These are phyloP conservation scores for Aphelenchoides avenae DNA, from an alignment of 1,140 invertebrate genomes.

Conservation along the genomic window DNA sequence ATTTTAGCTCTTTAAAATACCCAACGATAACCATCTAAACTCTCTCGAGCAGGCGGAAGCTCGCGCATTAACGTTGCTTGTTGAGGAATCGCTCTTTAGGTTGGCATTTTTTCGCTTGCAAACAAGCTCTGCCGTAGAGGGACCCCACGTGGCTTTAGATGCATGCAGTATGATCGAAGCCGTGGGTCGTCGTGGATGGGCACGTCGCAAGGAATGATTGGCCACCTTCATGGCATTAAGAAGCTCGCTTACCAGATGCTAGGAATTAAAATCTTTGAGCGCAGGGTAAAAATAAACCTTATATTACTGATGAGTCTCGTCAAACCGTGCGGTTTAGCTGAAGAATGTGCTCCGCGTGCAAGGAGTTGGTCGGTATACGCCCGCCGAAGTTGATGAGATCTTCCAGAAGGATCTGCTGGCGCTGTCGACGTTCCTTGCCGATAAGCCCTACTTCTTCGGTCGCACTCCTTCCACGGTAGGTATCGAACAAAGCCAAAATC, in stretches of 20 bases:
- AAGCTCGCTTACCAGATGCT: constrained; percentile 10
- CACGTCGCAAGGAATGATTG: constrained; percentile 2
- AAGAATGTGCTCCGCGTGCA: constrained; percentile 27
- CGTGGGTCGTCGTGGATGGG: constrained; percentile 13
- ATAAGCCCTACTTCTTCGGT: constrained; percentile 86
- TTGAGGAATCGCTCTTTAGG: constrained; percentile 9
- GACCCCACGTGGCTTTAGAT: too few relatives aligned
- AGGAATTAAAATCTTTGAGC: neutral
- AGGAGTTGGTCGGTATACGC: constrained; percentile 80
- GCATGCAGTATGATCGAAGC: constrained; percentile 3
- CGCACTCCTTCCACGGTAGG: constrained; percentile 75
- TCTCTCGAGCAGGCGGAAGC: too few relatives aligned
- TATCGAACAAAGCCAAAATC: too few relatives aligned
- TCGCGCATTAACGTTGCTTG: too few relatives aligned
- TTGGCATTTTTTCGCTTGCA: too few relatives aligned
- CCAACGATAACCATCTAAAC: too few relatives aligned
- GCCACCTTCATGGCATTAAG: constrained; percentile 14
- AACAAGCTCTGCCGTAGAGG: too few relatives aligned
- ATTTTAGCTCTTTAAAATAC: too few relatives aligned
- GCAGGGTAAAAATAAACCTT: constrained; percentile 5
- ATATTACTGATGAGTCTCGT: too few relatives aligned
- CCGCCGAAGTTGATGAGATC: constrained; percentile 82
- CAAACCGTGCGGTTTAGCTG: too few relatives aligned
- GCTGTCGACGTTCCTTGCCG: constrained; percentile 67
- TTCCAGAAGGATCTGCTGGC: constrained; percentile 83